phyloP scores from a whole-genome alignment of 1,140 invertebrate genomes.

The Brachystomella parvula region DNA sequence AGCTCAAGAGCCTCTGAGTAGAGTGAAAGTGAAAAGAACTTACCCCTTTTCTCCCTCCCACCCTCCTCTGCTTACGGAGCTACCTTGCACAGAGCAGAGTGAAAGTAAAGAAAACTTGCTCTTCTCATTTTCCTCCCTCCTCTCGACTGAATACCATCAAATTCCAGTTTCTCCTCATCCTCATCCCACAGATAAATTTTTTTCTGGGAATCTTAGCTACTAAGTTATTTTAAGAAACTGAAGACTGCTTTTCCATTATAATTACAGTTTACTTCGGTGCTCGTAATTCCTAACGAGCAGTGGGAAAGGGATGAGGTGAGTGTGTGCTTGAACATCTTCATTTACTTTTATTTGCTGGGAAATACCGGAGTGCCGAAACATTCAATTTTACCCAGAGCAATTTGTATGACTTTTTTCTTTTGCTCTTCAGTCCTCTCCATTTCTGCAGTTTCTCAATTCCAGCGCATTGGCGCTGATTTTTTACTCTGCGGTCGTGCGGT shows the following conservation, averaged over 20 bases:
- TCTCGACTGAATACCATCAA: neutral
- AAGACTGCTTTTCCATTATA: too few species aligned
- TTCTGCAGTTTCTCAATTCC: too few species aligned
- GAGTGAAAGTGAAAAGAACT: neutral
- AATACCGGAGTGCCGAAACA: too few species aligned
- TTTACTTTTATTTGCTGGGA: too few species aligned
- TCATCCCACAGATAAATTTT: neutral
- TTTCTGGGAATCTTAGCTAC: neutral
- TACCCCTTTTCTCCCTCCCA: slow-evolving; percentile 8
- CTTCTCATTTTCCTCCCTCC: neutral
- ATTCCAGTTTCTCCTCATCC: neutral
- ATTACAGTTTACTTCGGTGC: too few species aligned
- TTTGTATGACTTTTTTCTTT: too few species aligned
- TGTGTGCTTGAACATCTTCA: too few species aligned
- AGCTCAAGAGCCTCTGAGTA: neutral
- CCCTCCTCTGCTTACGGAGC: too few species aligned
- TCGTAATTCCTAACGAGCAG: too few species aligned
- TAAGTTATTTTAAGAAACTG: neutral
- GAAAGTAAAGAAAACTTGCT: neutral
- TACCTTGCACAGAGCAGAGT: too few species aligned
- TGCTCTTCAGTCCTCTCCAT: too few species aligned
- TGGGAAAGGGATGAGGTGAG: too few species aligned
- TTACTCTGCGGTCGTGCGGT: neutral
- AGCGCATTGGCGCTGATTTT: neutral
- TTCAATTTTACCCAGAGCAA: neutral